Conservation (phyloP, 1,140 invertebrate genomes). For the Aphelinus atriplicis region DNA sequence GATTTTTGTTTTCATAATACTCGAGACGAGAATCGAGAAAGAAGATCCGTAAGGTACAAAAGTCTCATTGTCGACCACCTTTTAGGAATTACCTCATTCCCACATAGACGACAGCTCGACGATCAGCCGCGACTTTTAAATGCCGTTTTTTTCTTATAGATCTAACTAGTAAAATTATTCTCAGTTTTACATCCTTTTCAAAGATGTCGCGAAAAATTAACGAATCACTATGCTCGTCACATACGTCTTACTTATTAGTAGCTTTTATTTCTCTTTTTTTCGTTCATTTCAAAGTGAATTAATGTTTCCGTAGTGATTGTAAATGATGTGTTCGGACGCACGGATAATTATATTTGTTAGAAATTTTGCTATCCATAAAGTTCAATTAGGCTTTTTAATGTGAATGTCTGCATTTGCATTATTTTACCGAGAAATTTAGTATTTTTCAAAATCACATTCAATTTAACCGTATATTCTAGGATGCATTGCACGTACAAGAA, state of each 20-base stretch:
- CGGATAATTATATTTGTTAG: slow-evolving; percentile 28
- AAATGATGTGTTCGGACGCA: slow-evolving; percentile 42
- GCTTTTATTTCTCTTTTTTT: slow-evolving; percentile 27
- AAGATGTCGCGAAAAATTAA: slow-evolving; percentile 50
- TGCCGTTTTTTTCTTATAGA: slow-evolving; percentile 45
- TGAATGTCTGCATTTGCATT: slow-evolving; percentile 27
- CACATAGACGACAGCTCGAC: slow-evolving; percentile 26
- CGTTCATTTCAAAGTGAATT: not conserved
- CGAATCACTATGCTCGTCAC: slow-evolving; percentile 43
- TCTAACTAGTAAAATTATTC: slow-evolving; percentile 28
- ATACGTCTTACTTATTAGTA: slow-evolving; percentile 29
- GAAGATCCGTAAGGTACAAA: slow-evolving; percentile 45
- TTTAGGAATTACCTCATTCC: slow-evolving; percentile 33
- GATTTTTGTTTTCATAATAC: slow-evolving; percentile 33
- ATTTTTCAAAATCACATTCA: slow-evolving; percentile 39
- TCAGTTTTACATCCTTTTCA: slow-evolving; percentile 60
- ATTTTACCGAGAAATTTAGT: slow-evolving; percentile 24
- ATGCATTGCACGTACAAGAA: slow-evolving; percentile 20
- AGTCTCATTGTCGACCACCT: slow-evolving; percentile 42
- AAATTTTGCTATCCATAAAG: not conserved
- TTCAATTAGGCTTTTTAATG: slow-evolving; percentile 20
- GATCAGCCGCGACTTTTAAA: slow-evolving; percentile 47
- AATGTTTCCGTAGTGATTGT: slow-evolving; percentile 36
- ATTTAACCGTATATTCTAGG: slow-evolving; percentile 31
- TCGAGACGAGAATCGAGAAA: slow-evolving; percentile 30